phyloP scores from a whole-genome alignment of 2,113 vertebrate species.

The Columbina picui region DNA sequence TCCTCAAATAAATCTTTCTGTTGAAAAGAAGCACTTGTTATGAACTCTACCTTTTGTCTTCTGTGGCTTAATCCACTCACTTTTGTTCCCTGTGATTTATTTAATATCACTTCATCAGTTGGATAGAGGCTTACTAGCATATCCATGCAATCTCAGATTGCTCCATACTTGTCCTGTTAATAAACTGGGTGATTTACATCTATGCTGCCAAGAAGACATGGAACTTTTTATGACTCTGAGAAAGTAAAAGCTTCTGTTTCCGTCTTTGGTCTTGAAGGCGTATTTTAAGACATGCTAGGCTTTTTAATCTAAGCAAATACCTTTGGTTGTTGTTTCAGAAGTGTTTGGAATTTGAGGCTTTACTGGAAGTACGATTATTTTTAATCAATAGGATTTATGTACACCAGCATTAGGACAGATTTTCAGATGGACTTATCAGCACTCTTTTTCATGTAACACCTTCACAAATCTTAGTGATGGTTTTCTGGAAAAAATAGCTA shows the following conservation, averaged over 20 bases:
- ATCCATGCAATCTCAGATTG: background rate
- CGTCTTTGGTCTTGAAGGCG: background rate
- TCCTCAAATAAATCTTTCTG: background rate
- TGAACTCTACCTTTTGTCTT: background rate
- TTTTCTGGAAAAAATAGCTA: background rate
- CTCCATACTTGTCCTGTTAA: background rate
- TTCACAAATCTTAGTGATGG: background rate
- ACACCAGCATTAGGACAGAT: background rate
- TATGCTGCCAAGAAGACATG: background rate
- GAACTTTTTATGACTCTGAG: background rate
- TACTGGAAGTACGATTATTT: background rate
- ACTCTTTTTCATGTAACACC: background rate
- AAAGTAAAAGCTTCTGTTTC: background rate
- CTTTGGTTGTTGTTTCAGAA: background rate
- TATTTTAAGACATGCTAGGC: background rate
- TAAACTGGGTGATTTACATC: background rate
- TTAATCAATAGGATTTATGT: background rate
- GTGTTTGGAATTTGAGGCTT: background rate
- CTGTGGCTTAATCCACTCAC: background rate
- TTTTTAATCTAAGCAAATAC: background rate
- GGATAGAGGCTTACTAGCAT: background rate
- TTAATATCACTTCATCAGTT: background rate
- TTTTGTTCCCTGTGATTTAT: background rate
- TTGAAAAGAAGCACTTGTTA: background rate
- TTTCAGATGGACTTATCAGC: background rate